Evolutionary conservation across 1,140 invertebrate genomes (phyloP), one percentile per base, ranked within the genome.

Genomic region (Oscheius sp.): DNA sequence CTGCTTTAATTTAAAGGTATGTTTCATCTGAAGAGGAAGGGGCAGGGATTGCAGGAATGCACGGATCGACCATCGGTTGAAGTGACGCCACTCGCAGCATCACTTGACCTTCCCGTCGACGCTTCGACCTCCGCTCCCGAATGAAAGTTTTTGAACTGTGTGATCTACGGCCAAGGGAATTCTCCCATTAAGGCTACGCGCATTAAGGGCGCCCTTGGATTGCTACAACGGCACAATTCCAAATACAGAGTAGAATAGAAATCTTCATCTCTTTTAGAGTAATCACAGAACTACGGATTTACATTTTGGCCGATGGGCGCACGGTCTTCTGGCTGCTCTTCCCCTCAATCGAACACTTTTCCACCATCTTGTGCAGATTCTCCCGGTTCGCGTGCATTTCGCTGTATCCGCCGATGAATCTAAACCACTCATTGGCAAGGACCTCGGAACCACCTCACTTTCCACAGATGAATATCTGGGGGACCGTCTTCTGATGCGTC

Each of bases 381-480:
- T 35, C 28, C 23, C 61, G 52, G 7, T 35, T 29, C 4, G 36
- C 45, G 35, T 63, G 42, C 2, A 64, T 26, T 49, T 71, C 58
- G 3, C 59, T 63, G 52, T 65, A 71, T 36, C 69, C 69, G 29
- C 69, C 69, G 28, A 71, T 58, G 31, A 71, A 71, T 29, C 61
- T 63, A n/a, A 32, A 63, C 13, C 15, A 63, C 7, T 36, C 10
- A 59, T 59, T 59, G 13, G 55, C 55, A 23, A 59, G 23, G 23
- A 59, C 13, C 15, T 59, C 55, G 20, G 23, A 59, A 23, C 13
- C 13, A 59, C 10, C 31, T 26, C 35, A 73, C 71, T 76, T 74
- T 34, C 75, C 75, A 75, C 75, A 76, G 52, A 76, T 75, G 49
- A 76, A 76, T 32, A 76, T 76, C 36, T 76, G 75, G 15, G 75